Conservation (phyloP, 2,797 vertebrate species). For the Neoniphon sammara region DNA sequence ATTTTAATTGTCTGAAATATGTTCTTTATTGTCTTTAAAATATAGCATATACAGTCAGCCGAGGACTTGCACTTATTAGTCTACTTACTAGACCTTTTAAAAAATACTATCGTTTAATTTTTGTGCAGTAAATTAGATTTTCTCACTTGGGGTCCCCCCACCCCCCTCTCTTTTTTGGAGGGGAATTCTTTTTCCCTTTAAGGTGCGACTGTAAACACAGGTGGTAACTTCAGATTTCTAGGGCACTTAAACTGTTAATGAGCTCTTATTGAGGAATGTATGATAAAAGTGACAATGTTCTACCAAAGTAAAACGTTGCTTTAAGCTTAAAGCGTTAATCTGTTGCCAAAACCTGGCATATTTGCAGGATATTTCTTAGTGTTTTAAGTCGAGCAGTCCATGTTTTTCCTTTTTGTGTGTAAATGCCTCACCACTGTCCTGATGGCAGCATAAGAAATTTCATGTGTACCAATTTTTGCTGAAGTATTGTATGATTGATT, state of each 20-base stretch:
- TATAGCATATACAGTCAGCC: not conserved
- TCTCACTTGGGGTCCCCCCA: not conserved
- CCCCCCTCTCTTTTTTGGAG: no score
- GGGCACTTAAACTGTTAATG: not conserved
- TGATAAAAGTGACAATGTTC: slow-evolving; percentile 45
- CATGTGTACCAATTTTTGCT: slow-evolving; percentile 16
- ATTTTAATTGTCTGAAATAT: not conserved
- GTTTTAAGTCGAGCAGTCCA: slow-evolving; percentile 49
- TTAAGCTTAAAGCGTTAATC: slow-evolving; percentile 52
- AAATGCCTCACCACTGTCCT: slow-evolving; percentile 26
- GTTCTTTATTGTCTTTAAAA: no score
- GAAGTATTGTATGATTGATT: slow-evolving; percentile 13
- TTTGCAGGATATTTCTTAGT: slow-evolving; percentile 41
- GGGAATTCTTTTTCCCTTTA: no score
- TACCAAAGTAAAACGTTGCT: slow-evolving; percentile 53
- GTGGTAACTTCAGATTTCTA: not conserved
- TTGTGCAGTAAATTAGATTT: no score
- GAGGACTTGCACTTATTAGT: not conserved
- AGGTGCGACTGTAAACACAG: no score
- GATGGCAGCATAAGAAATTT: slow-evolving; percentile 31
- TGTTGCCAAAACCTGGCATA: slow-evolving; percentile 74
- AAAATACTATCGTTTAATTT: not conserved
- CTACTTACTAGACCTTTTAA: not conserved
- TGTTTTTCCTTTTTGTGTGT: slow-evolving; percentile 9
- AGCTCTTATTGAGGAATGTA: slow-evolving; percentile 38